Evolutionary conservation across 2,113 vertebrate genomes (phyloP).

Genomic region (Numenius arquata): DNA sequence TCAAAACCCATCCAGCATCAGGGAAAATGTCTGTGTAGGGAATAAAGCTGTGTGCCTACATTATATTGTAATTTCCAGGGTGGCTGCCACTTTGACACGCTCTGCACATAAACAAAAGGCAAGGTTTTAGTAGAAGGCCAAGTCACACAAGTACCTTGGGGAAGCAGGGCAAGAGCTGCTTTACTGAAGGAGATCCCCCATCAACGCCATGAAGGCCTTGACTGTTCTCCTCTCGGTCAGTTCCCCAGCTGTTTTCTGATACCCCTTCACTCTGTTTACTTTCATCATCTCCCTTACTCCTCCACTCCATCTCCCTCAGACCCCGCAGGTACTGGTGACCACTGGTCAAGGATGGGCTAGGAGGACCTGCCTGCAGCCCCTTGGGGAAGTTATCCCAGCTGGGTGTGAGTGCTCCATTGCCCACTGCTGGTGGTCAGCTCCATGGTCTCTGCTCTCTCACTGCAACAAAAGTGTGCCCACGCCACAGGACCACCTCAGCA

Average conservation of each 20-base stretch:
- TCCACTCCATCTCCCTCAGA: not conserved
- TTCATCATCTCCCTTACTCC: not conserved
- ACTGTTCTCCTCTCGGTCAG: not conserved
- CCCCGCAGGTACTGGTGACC: not conserved
- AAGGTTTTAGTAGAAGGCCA: not conserved
- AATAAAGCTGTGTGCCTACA: not conserved
- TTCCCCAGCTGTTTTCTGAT: not conserved
- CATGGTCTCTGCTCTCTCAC: not conserved
- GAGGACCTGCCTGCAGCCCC: not conserved
- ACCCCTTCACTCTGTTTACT: not conserved
- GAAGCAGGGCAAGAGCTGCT: not conserved
- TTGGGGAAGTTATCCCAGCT: not conserved
- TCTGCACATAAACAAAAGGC: not conserved
- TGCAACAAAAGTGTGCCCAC: not conserved
- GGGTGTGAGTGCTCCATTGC: rapidly evolving
- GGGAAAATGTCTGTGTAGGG: not conserved
- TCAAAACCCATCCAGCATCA: not conserved
- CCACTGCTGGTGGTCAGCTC: not conserved
- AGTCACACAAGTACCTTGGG: not conserved
- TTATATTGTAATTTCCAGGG: not conserved
- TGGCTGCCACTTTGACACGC: rapidly evolving
- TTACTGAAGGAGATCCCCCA: not conserved
- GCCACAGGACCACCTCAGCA: not conserved
- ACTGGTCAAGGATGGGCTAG: not conserved
- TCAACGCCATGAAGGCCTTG: not conserved